phyloP scores from a whole-genome alignment of 2,888 invertebrate species.

The Elaeidobius kamerunicus region DNA sequence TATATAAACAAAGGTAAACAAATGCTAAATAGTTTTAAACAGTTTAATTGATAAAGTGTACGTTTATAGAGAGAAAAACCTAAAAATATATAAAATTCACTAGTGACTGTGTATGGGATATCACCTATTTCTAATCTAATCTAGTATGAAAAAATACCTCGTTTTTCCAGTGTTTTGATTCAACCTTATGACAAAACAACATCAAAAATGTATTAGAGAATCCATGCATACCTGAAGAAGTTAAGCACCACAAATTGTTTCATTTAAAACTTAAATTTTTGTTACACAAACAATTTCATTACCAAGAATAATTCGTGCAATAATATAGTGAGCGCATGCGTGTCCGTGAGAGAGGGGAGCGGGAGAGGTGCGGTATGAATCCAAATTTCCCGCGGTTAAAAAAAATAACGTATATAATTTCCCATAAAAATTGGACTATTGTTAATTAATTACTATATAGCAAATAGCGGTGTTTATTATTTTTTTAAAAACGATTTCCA shows the following conservation, averaged over 20 bases:
- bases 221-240: constrained; percentile 37
- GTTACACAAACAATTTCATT: constrained; percentile 20
- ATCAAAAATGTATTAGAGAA: constrained; percentile 34
- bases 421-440: too few species aligned
- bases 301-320: constrained; percentile 17
- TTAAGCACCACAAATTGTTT: constrained; percentile 20
- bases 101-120: too few species aligned
- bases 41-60: too few species aligned
- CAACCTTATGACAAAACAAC: constrained; percentile 13
- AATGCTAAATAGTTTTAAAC: too few species aligned
- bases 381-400: constrained; percentile 25
- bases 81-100: too few species aligned
- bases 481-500: too few species aligned
- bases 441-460: too few species aligned
- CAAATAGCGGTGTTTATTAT: too few species aligned
- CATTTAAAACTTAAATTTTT: constrained; percentile 18
- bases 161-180: constrained; percentile 2
- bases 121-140: constrained; percentile 6
- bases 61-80: too few species aligned
- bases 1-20: too few species aligned
- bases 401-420: too few species aligned
- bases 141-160: constrained; percentile 8
- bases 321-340: constrained; percentile 20
- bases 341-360: not conserved
- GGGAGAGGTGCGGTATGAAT: constrained; percentile 14